Conservation (phyloP, 2,113 vertebrate species). For the Budorcas taxicolor region DNA sequence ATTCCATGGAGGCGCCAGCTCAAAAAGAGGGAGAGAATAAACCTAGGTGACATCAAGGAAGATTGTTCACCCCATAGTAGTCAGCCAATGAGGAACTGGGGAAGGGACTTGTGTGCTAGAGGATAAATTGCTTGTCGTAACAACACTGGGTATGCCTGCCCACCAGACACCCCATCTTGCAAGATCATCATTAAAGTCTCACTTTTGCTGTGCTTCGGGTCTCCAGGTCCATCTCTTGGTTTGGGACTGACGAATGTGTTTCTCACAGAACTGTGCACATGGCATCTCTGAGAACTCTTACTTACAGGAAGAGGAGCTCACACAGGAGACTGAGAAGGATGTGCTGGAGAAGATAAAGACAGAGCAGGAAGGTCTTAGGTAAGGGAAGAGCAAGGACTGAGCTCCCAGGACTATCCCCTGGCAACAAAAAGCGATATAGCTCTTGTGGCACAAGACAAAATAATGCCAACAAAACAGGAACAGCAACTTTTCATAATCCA, state of each 20-base stretch:
- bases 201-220: background rate
- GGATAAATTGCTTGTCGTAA: background rate
- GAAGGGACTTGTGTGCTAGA: background rate
- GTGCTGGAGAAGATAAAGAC: too few species aligned
- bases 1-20: background rate
- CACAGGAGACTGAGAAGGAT: background rate
- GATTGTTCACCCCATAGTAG: background rate
- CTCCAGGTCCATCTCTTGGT: background rate
- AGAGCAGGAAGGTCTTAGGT: background rate
- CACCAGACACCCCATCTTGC: background rate
- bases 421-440: background rate
- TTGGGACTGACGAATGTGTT: background rate
- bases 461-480: background rate
- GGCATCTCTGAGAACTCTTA: background rate
- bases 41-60: background rate
- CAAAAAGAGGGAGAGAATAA: background rate
- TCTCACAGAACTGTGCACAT: background rate
- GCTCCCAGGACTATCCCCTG: background rate
- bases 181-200: background rate
- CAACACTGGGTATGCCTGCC: background rate
- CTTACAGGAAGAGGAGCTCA: background rate
- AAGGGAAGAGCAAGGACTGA: background rate
- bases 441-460: background rate
- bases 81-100: background rate
- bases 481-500: background rate